Conservation (phyloP, 2,888 invertebrate genomes). For the Patella ulyssiponensis region DNA sequence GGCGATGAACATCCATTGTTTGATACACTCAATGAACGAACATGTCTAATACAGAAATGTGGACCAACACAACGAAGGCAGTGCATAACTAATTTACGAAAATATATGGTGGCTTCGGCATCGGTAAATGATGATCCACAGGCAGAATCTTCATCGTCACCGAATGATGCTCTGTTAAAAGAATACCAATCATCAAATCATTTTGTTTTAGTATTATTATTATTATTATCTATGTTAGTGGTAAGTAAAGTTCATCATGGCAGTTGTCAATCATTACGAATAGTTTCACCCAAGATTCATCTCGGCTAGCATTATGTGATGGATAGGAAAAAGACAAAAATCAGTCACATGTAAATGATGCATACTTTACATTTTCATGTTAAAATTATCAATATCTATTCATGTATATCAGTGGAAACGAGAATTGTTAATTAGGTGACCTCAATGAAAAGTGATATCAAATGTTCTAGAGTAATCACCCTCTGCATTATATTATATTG, state of each 20-base stretch:
- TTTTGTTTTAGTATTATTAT: conserved; percentile 84
- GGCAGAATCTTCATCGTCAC: conserved; percentile 27
- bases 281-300: not conserved
- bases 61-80: conserved; percentile 49
- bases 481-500: too few relatives aligned
- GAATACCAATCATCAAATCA: conserved; percentile 76
- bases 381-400: too few relatives aligned
- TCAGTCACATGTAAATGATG: too few relatives aligned
- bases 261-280: not conserved
- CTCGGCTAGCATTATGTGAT: not conserved
- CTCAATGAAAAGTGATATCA: too few relatives aligned
- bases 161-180: conserved; percentile 39
- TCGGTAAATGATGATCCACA: conserved; percentile 24
- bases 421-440: too few relatives aligned
- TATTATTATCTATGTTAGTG: conserved; percentile 90
- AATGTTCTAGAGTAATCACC: too few relatives aligned
- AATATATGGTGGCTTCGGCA: conserved; percentile 45
- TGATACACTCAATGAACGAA: conserved; percentile 39
- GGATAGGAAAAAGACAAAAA: too few relatives aligned
- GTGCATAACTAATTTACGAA: conserved; percentile 54
- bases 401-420: too few relatives aligned
- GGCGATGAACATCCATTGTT: conserved; percentile 17
- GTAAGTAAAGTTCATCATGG: conserved; percentile 75
- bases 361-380: too few relatives aligned
- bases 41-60: conserved; percentile 55